Evolutionary conservation across 2,113 vertebrate species (phyloP).

Genomic region (Dasyornis broadbenti): DNA sequence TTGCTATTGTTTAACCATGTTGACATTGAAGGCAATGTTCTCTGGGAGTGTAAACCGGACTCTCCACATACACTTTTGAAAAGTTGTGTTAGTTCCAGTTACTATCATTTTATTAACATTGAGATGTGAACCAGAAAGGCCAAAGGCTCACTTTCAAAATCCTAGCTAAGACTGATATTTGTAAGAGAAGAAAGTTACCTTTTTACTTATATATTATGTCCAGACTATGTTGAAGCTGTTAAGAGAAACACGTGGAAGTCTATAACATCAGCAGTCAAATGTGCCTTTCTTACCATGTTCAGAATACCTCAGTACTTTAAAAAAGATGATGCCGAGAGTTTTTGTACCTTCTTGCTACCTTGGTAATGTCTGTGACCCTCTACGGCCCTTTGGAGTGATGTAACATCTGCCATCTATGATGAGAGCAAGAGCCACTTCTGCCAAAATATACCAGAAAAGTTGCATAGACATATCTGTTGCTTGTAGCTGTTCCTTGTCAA

Average conservation of each 20-base stretch:
- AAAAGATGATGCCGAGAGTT: not conserved
- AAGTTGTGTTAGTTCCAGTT: not conserved
- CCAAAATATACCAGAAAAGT: not conserved
- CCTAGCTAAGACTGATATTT: not conserved
- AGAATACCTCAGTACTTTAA: not conserved
- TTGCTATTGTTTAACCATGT: not conserved
- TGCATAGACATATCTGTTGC: not conserved
- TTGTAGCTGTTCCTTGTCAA: not conserved
- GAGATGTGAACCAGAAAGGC: not conserved
- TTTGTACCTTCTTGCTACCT: not conserved
- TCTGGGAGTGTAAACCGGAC: not conserved
- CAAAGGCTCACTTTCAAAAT: not conserved
- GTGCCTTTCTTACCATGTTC: too few relatives aligned
- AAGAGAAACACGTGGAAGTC: not conserved
- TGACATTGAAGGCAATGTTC: not conserved
- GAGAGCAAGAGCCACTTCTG: not conserved
- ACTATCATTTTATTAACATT: not conserved
- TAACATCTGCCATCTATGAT: not conserved
- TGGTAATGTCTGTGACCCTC: not conserved
- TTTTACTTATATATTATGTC: not conserved
- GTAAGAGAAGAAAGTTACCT: not conserved
- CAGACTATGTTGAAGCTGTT: not conserved
- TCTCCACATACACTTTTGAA: not conserved
- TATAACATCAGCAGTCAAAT: not conserved
- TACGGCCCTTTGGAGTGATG: not conserved